phyloP scores from a whole-genome alignment of 1,140 invertebrate genomes.

The Brevipalpus yothersi region DNA sequence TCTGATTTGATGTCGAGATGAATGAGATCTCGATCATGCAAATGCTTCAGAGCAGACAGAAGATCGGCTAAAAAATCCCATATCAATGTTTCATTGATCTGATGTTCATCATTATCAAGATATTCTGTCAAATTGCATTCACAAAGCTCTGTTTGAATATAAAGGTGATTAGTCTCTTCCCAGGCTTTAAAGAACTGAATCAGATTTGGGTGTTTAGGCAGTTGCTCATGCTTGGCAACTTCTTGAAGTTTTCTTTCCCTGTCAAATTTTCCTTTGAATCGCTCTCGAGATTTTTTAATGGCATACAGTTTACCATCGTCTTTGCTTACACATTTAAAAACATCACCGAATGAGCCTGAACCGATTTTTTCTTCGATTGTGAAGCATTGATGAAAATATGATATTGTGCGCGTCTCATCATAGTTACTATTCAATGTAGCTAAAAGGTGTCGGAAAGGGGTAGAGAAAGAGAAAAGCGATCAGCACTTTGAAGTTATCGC shows the following conservation, averaged over 20 bases:
- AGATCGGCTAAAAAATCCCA: slow-evolving; percentile 30
- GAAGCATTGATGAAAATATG: slow-evolving; percentile 35
- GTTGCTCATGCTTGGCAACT: slow-evolving; percentile 37
- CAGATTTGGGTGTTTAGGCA: slow-evolving; percentile 38
- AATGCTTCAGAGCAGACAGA: slow-evolving; percentile 31
- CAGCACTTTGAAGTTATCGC: too few relatives aligned
- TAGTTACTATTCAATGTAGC: slow-evolving; percentile 14
- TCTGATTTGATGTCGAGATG: slow-evolving; percentile 53
- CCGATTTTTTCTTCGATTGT: slow-evolving; percentile 32
- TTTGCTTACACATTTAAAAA: slow-evolving; percentile 33
- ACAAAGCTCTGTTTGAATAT: slow-evolving; percentile 47
- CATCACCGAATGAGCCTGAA: slow-evolving; percentile 45
- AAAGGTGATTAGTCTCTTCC: slow-evolving; percentile 41
- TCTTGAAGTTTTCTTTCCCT: slow-evolving; percentile 34
- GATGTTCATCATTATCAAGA: slow-evolving; percentile 19
- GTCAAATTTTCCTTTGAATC: slow-evolving; percentile 32
- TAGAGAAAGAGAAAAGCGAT: not conserved
- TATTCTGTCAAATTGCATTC: slow-evolving; percentile 20
- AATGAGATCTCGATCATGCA: slow-evolving; percentile 36
- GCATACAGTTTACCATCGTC: slow-evolving; percentile 40
- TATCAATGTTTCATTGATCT: slow-evolving; percentile 24
- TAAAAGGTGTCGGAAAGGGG: not conserved
- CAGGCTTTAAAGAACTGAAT: slow-evolving; percentile 40
- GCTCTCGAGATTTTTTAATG: slow-evolving; percentile 34
- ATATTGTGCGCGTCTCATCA: slow-evolving; percentile 17